A percentile compares a stretch with the other conserved stretches of the same genome.
phyloP scores from a whole-genome alignment of 1,140 invertebrate species.

The Caerostris extrusa region DNA sequence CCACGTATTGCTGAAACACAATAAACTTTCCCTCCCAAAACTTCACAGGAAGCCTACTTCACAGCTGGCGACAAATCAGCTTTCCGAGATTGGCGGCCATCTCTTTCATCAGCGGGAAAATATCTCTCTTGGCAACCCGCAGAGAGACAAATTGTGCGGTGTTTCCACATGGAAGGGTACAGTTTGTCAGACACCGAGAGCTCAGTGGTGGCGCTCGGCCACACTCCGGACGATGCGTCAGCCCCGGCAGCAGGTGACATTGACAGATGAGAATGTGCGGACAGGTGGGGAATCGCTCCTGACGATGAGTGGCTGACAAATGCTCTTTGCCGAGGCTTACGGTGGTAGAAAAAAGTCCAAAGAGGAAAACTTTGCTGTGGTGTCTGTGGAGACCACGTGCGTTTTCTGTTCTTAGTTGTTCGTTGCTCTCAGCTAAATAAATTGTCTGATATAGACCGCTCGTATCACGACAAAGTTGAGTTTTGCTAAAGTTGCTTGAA shows the following conservation, averaged over 20 bases:
- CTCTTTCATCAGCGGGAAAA: slow-evolving; percentile 11
- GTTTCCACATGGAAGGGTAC: slow-evolving; percentile 52
- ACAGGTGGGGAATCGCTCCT: neutral
- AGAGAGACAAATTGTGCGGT: slow-evolving; percentile 59
- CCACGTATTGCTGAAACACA: no score
- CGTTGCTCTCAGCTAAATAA: no score
- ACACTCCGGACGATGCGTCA: slow-evolving; percentile 43
- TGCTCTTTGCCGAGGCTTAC: neutral
- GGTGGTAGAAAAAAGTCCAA: neutral
- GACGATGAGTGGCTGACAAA: slow-evolving; percentile 11
- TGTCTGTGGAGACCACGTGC: neutral
- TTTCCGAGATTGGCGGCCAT: neutral
- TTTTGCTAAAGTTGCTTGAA: no score
- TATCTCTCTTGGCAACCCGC: slow-evolving; percentile 48
- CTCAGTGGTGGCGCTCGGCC: slow-evolving; percentile 21
- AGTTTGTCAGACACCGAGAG: slow-evolving; percentile 58
- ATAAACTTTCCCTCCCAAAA: neutral
- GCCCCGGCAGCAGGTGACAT: slow-evolving; percentile 52
- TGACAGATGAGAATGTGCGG: slow-evolving; percentile 61
- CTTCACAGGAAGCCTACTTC: neutral
- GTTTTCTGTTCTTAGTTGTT: neutral
- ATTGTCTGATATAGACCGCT: no score
- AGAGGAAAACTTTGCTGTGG: neutral
- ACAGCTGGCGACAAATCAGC: slow-evolving; percentile 37
- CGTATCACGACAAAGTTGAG: no score